Evolutionary conservation across 2,888 invertebrate species (phyloP), one percentile per base, ranked within the genome.

Genomic region (Stegana nigrithorax): DNA sequence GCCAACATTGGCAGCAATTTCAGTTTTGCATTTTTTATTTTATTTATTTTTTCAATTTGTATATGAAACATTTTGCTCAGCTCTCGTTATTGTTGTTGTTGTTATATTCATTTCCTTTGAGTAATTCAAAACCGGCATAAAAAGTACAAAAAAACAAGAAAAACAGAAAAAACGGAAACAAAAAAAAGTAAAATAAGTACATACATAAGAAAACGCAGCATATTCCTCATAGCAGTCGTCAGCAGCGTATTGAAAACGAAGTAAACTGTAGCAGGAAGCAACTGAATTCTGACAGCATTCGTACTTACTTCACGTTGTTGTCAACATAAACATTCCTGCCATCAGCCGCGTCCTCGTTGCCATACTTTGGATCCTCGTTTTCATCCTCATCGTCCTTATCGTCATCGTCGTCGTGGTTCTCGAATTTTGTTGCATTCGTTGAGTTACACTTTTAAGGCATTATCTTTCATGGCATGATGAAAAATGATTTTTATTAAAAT

Each of bases 51-150:
- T 55, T 55, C 53, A 55, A 55, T 55, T 55, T 55, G 53, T 36
- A 32, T 55, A 55, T 55, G 36, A 55, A 55, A 55, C 17, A 36
- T 55, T 27, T 29, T 19, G 32, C 17, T 42, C 17, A n/a, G n/a
- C 17, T 14, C 17, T 32, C 10, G 14, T 25, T 21, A 25, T 57
- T 59, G 42, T 44, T 21, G 4, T 59, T 53, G 47, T 72, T 76
- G 73, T 67, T 63, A 70, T 65, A 63, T 65, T 73, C 73, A 71
- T 75, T 75, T 77, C 75, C 70, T 73, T 74, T 75, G 60, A 67
- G 77, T 68, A 73, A 77, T 68, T 69, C 63, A 71, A 77, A 69
- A 68, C 77, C 70, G 65, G 72, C 68, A 75, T 32, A 55, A 32
- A 53, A 29, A 50, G 10, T 14, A 17, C 32, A 55, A 21, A 29